phyloP scores from a whole-genome alignment of 2,113 vertebrate species.

The Vulpes ferrilata region DNA sequence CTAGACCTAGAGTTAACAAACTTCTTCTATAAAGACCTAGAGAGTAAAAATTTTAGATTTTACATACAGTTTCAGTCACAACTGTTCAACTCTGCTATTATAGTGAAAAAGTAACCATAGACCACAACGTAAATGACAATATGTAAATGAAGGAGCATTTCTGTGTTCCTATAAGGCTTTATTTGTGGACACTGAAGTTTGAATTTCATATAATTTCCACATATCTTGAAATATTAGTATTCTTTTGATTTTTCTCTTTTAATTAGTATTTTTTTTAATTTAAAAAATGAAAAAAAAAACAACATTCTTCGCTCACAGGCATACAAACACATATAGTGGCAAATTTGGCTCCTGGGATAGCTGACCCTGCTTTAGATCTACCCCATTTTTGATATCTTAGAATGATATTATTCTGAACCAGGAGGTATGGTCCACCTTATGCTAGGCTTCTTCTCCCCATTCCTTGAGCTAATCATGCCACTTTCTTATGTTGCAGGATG shows the following conservation, averaged over 20 bases:
- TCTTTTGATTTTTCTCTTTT: neutral
- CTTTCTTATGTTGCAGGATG: neutral
- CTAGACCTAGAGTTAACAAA: neutral
- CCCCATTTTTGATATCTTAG: neutral
- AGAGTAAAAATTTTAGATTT: neutral
- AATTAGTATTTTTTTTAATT: no score
- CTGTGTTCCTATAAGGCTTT: neutral
- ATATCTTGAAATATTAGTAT: neutral
- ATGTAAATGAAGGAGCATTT: neutral
- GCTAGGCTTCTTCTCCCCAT: neutral
- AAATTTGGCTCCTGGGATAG: neutral
- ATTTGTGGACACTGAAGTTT: neutral
- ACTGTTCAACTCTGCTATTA: no score
- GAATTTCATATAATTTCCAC: neutral
- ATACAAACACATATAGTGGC: neutral
- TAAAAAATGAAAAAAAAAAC: neutral
- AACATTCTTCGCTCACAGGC: neutral
- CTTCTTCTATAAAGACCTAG: neutral
- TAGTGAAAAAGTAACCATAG: neutral
- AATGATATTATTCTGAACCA: neutral
- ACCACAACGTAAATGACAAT: neutral
- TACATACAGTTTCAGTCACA: neutral
- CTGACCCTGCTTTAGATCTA: neutral
- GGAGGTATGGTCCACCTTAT: neutral
- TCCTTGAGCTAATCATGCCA: neutral